A percentile compares a stretch with the other conserved stretches of the same genome.
Conservation (phyloP, 2,888 invertebrate genomes). For the Sinodicranocentrus sp. region DNA sequence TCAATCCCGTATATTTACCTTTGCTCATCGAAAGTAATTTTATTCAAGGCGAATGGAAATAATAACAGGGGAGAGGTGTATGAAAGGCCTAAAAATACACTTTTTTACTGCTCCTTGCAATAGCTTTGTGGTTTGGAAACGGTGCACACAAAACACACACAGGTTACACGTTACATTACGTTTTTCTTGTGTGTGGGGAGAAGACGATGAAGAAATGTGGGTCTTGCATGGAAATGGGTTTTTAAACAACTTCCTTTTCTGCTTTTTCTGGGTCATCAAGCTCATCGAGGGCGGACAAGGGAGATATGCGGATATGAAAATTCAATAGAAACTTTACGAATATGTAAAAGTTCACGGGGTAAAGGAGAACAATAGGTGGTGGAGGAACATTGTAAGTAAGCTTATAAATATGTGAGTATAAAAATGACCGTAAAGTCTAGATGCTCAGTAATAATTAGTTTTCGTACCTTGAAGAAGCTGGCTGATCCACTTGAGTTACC, state of each 20-base stretch:
- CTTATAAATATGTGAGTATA: no score
- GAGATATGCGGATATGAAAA: background rate
- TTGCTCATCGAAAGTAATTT: constrained; percentile 21
- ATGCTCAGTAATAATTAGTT: background rate
- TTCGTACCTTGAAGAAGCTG: constrained; percentile 62
- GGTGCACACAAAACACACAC: background rate
- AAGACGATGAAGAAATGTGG: constrained; percentile 41
- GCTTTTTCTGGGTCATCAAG: constrained; percentile 53
- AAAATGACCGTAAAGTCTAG: no score
- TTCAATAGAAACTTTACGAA: constrained; percentile 6
- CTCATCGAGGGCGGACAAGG: constrained; percentile 41
- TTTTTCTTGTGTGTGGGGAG: constrained; percentile 17
- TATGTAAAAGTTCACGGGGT: no score
- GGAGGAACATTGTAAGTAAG: no score
- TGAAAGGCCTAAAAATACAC: constrained; percentile 30
- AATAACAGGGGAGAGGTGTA: constrained; percentile 23
- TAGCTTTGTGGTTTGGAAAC: background rate
- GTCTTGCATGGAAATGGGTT: constrained; percentile 57
- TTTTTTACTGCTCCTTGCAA: constrained; percentile 2
- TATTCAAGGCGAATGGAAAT: constrained; percentile 52
- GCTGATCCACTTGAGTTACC: constrained; percentile 67
- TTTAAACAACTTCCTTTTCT: constrained; percentile 58
- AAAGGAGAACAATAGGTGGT: no score
- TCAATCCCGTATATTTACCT: constrained; percentile 35
- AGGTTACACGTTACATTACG: background rate